phyloP scores from a whole-genome alignment of 2,888 invertebrate genomes.

The Ctena decussata region DNA sequence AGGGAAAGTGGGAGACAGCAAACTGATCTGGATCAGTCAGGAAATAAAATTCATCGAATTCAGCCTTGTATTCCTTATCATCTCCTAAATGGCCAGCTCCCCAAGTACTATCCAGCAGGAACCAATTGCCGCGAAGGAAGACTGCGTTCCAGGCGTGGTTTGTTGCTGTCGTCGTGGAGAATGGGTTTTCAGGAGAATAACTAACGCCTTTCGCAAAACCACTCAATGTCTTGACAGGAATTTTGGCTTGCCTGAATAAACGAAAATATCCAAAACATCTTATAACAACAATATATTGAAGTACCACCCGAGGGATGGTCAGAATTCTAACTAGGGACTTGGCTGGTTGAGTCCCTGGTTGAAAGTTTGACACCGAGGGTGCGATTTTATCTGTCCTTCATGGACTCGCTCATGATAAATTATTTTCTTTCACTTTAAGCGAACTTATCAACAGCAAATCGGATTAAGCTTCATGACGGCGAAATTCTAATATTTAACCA shows the following conservation, averaged over 20 bases:
- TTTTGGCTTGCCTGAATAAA: constrained; percentile 37
- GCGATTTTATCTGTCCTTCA: no score
- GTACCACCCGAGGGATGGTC: no score
- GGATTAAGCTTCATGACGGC: no score
- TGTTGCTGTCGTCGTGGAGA: constrained; percentile 24
- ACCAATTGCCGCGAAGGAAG: constrained; percentile 46
- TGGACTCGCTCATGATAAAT: no score
- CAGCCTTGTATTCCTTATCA: constrained; percentile 23
- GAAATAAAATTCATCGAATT: constrained; percentile 50
- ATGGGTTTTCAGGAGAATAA: constrained; percentile 34
- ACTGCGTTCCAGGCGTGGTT: constrained; percentile 69
- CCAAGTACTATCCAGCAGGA: constrained; percentile 65
- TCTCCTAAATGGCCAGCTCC: constrained; percentile 57
- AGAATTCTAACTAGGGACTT: no score
- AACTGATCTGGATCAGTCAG: constrained; percentile 48
- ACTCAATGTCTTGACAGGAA: constrained; percentile 47
- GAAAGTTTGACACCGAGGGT: no score
- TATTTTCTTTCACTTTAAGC: no score
- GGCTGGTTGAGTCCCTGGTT: no score
- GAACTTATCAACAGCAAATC: no score
- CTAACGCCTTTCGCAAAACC: constrained; percentile 63
- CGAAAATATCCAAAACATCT: no score
- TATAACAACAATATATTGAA: no score
- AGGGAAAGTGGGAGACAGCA: constrained; percentile 38
- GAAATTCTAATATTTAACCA: no score